These are phyloP conservation scores for Neolamprologus longior DNA, from an alignment of 2,113 vertebrate species.

Conservation along the genomic window DNA sequence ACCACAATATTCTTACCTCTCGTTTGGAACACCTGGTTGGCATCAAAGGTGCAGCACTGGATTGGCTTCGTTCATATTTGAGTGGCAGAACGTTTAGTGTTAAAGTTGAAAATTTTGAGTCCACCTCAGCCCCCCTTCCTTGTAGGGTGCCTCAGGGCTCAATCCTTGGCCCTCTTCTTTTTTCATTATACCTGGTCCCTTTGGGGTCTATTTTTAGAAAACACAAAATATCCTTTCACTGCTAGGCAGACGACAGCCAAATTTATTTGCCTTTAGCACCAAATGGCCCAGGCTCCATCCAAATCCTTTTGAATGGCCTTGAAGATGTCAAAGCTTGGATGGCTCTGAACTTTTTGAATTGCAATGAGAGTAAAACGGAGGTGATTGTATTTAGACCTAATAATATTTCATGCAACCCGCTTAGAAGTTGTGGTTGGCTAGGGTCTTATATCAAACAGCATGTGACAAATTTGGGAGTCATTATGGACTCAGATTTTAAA, in stretches of 20 bases:
- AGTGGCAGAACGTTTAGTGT: background rate
- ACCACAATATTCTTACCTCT: background rate
- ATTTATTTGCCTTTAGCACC: background rate
- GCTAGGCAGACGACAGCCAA: accelerated
- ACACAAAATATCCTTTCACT: background rate
- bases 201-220: background rate
- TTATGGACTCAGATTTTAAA: background rate
- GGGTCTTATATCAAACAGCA: background rate
- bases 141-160: background rate
- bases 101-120: background rate
- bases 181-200: background rate
- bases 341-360: background rate
- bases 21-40: background rate
- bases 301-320: background rate
- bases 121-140: background rate
- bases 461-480: background rate
- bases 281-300: background rate
- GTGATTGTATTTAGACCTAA: background rate
- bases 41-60: background rate
- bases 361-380: accelerated
- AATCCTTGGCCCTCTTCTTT: background rate
- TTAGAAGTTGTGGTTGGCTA: accelerated
- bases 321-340: background rate
- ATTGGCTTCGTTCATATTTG: background rate
- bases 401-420: background rate